Evolutionary conservation across 1,140 invertebrate species (phyloP).

Genomic region (Nylanderia fulva): DNA sequence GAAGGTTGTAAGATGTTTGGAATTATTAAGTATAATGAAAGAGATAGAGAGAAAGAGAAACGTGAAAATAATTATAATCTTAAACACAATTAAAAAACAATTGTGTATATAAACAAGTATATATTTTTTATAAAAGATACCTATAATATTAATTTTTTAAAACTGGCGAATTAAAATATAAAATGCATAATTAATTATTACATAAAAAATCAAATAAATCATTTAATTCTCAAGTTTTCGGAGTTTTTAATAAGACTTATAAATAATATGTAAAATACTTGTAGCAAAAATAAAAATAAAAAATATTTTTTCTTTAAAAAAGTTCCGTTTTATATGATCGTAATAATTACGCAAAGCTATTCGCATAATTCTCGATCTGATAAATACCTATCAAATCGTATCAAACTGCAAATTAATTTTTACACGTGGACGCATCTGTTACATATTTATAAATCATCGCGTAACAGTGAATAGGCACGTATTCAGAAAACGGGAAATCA

Average conservation of each 20-base stretch:
- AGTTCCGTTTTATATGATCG: not conserved
- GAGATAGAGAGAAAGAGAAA: not conserved
- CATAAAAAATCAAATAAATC: conserved; percentile 1
- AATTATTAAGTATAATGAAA: not conserved
- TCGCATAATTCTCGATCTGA: not conserved
- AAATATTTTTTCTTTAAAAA: not conserved
- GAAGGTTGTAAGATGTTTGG: not conserved
- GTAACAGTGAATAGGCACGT: conserved; percentile 10
- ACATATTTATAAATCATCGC: conserved; percentile 40
- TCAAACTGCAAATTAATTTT: conserved; percentile 35
- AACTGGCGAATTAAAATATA: not conserved
- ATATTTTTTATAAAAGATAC: not conserved
- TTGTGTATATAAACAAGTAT: not conserved
- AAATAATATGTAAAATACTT: conserved; percentile 1
- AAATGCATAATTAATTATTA: not conserved
- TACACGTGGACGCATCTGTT: not conserved
- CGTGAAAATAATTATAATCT: not conserved
- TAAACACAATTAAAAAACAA: not conserved
- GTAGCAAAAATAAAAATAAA: not conserved
- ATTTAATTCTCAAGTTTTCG: not conserved
- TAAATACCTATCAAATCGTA: conserved; percentile 18
- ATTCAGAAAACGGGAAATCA: conserved; percentile 11
- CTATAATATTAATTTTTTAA: not conserved
- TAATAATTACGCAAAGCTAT: not conserved
- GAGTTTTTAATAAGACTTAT: not conserved